Percentiles rank a stretch among this genome's conserved stretches.
phyloP scores from a whole-genome alignment of 2,797 vertebrate genomes.

The Parotocinclus haroldoi region DNA sequence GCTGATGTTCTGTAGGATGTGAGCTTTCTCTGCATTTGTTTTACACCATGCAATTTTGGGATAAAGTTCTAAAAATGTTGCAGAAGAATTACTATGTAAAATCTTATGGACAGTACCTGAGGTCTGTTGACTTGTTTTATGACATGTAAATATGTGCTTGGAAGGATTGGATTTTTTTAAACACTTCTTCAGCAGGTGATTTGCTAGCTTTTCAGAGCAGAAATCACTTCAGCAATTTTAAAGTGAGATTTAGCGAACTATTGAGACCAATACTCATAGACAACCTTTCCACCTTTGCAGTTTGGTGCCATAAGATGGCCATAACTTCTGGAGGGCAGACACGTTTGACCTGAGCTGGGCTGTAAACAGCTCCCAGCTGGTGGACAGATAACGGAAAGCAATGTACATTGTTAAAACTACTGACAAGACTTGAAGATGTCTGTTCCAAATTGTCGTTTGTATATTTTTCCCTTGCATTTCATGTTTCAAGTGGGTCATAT shows the following conservation, averaged over 20 bases:
- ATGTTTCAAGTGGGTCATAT: conserved; percentile 18
- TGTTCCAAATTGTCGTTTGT: conserved; percentile 9
- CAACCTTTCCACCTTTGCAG: conserved; percentile 1
- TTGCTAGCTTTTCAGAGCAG: conserved; percentile 9
- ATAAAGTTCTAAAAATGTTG: too few relatives aligned
- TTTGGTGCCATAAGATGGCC: conserved; percentile 23
- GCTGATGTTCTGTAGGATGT: too few relatives aligned
- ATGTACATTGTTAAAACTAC: conserved; percentile 1
- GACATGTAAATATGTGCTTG: neutral
- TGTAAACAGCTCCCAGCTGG: conserved; percentile 29
- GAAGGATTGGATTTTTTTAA: neutral
- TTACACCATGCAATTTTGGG: too few relatives aligned
- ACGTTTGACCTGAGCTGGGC: conserved; percentile 28
- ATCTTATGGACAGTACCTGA: conserved; percentile 22
- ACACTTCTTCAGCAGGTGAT: neutral
- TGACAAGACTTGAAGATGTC: conserved; percentile 1
- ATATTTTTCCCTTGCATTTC: conserved; percentile 19
- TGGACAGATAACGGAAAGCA: conserved; percentile 22
- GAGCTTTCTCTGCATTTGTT: too few relatives aligned
- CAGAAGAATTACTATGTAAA: too few relatives aligned
- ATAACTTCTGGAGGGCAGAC: conserved; percentile 20
- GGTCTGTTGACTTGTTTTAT: conserved; percentile 16
- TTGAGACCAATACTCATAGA: neutral
- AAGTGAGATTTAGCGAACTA: neutral
- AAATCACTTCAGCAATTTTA: neutral